Evolutionary conservation across 2,113 vertebrate species (phyloP), one percentile per base, ranked within the genome.

Genomic region (Gorsachius goisagi): DNA sequence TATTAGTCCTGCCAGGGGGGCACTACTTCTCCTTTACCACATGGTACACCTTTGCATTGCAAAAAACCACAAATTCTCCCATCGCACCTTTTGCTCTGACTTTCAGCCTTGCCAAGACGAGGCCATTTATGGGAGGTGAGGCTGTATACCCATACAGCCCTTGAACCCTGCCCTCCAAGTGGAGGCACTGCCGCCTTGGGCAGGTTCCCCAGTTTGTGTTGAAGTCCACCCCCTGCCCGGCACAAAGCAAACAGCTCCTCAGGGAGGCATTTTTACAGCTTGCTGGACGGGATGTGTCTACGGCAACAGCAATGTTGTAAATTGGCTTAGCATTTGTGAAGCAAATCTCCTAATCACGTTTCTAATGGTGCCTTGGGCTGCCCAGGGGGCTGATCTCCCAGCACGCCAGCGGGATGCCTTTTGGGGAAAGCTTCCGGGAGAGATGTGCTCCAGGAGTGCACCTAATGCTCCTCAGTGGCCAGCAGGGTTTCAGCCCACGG

Each of bases 141-240:
- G 28, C 55, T 68, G 5, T 8, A 9, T 5, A 26, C 4, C 15
- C 7, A 1, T 2, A 19, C 0, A 56, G 21, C 22, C 32, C 30
- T 77, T 69, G 39, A 45, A 16, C 32, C 37, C 47, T 71, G 41
- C 30, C 41, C n/a, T 84, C 45, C 58, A 32, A 3, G 1, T 4
- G 44, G 64, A 62, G 49, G 32, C 13, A 39, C 15, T 15, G 1
- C 3, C 24, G 59, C 60, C 44, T 78, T 30, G 45, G 16, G 35
- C 67, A 30, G 62, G 7, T 41, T 94, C 72, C 91, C 37, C 67
- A 52, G 47, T 44, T 68, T 44, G 37, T 44, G 39, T 59, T 20
- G 6, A 85, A 85, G 69, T 71, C 69, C 28, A 22, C 3, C n/a
- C 47, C 47, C 32, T 1, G 52, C 60, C 26, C 27, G 50, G 33